Base-by-base conservation (phyloP, 1,140 invertebrate genomes). In the Neodiprion fabricii region DNA sequence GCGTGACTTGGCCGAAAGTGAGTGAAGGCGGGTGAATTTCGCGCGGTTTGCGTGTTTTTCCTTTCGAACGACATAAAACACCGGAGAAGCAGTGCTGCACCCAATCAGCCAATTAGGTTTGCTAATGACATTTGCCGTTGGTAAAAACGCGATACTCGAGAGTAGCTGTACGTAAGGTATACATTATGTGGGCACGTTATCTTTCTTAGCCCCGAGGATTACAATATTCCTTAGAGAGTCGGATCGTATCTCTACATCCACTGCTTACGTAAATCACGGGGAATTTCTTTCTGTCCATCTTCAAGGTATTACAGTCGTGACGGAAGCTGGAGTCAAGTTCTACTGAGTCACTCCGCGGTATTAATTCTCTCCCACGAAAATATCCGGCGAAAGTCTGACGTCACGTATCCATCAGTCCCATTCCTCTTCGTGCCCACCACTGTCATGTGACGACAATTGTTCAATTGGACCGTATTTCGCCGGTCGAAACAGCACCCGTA, bases 321-420 rank as follows among this genome's bases (percentile, higher is more conserved):
- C 53, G 9, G 53, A 61, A 61, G 53, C 53, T 61, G 53, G 1
- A 5, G n/a, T 12, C 53, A 2, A 17, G 53, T 9, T 14, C 53
- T 8, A 61, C 53, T 17, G 11, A 61, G 53, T 61, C n/a, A 17
- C 53, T 14, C 11, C 53, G n/a, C 53, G n/a, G 53, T 61, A 61
- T 61, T 40, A 40, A 61, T 61, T 61, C n/a, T 61, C 53, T 61
- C 53, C n/a, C 5, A 17, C 53, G 53, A 61, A 40, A 61, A 61
- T 61, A 61, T 61, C 53, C n/a, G 53, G 53, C 53, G 53, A 61
- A 61, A 61, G 53, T 61, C 11, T 61, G 53, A 61, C 53, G 53
- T 61, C 53, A 61, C 9, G n/a, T 5, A 61, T 61, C 11, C 53
- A 61, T 61, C 11, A 17, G 4, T 61, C 11, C n/a, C 4, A 61